Percentiles rank a stretch among this genome's conserved stretches.
Conservation (phyloP, 1,140 invertebrate genomes). For the Popillia japonica region DNA sequence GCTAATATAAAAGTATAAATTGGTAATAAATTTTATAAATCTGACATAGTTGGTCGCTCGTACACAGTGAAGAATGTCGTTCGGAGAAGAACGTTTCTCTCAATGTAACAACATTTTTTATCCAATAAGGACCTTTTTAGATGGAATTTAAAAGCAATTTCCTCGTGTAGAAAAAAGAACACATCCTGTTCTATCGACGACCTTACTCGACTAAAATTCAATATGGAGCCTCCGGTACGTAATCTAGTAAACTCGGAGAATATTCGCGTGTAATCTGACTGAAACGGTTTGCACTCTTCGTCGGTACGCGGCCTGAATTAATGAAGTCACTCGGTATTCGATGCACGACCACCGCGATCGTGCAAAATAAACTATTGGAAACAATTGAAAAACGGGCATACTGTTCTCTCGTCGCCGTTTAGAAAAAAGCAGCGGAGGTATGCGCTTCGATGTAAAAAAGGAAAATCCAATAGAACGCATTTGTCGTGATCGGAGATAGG, state of each 20-base stretch:
- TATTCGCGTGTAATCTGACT: slow-evolving; percentile 31
- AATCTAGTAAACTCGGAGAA: slow-evolving; percentile 23
- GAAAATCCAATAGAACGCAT: slow-evolving; percentile 25
- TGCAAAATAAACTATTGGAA: slow-evolving; percentile 34
- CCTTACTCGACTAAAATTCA: slow-evolving; percentile 21
- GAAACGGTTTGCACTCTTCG: slow-evolving; percentile 31
- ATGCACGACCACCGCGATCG: slow-evolving; percentile 24
- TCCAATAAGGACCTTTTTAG: not conserved
- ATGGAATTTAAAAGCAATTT: slow-evolving; percentile 8
- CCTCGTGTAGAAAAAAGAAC: not conserved
- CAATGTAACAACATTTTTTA: not conserved
- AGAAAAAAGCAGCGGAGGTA: not conserved
- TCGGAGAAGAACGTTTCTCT: not conserved
- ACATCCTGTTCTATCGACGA: not conserved
- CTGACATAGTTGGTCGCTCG: too few relatives aligned
- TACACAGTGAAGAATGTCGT: not conserved
- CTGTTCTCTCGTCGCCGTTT: not conserved
- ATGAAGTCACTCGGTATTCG: slow-evolving; percentile 28
- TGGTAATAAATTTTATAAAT: too few relatives aligned
- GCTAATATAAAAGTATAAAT: too few relatives aligned
- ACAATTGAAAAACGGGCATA: slow-evolving; percentile 29
- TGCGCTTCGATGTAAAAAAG: not conserved
- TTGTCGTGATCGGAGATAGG: slow-evolving; percentile 13
- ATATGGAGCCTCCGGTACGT: not conserved
- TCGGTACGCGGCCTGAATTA: slow-evolving; percentile 20